Evolutionary conservation across 2,113 vertebrate genomes (phyloP).

Genomic region (Hirundichthys speculiger): DNA sequence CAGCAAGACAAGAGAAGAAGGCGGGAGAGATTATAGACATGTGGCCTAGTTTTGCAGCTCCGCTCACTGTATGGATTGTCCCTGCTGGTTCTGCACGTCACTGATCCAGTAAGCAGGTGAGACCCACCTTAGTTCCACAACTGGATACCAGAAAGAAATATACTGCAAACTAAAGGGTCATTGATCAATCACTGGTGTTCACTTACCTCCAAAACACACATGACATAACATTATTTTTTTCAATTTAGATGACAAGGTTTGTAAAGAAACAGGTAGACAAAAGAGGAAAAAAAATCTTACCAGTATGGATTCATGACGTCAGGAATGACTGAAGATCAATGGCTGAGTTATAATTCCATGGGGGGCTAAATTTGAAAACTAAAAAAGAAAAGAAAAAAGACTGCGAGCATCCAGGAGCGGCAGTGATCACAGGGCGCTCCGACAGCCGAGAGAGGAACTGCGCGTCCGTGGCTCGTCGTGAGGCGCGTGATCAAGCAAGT

Average conservation of each 20-base stretch:
- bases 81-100: conserved; percentile 11
- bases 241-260: background rate
- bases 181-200: too few relatives aligned
- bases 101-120: conserved; percentile 46
- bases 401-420: background rate
- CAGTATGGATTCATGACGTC: conserved; percentile 3
- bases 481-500: background rate
- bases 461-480: too few relatives aligned
- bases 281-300: conserved; percentile 31
- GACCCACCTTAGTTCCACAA: conserved; percentile 26
- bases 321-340: background rate
- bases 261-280: conserved; percentile 11
- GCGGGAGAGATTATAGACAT: conserved; percentile 31
- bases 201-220: background rate
- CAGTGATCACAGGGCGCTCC: background rate
- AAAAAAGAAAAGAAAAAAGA: background rate
- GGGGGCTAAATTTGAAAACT: background rate
- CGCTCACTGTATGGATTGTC: background rate
- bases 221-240: background rate
- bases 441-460: background rate
- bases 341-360: too few relatives aligned
- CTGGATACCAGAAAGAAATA: conserved; percentile 9
- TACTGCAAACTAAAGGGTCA: background rate
- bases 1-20: conserved; percentile 4
- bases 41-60: conserved; percentile 35